Evolutionary conservation across 2,113 vertebrate genomes (phyloP).

Genomic region (Ochotona curzoniae): DNA sequence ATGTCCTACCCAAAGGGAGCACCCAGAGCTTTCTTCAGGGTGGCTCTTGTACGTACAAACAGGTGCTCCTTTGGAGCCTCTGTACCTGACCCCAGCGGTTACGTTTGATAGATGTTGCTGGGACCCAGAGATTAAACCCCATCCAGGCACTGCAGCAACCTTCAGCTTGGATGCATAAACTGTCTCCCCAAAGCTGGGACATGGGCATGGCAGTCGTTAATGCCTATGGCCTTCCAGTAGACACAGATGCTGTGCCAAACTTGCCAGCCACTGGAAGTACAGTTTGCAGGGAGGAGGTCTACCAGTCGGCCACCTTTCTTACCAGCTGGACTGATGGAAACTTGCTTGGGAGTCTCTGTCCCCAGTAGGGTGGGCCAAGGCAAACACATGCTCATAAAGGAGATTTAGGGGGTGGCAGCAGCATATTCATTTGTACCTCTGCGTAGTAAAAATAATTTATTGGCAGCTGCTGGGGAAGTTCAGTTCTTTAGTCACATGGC

Average conservation of each 20-base stretch:
- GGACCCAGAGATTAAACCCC: neutral
- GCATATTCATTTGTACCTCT: conserved; percentile 73
- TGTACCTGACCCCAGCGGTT: neutral
- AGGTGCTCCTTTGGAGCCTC: neutral
- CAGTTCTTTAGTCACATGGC: neutral
- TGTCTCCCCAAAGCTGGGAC: neutral
- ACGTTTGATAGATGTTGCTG: neutral
- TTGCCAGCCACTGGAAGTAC: neutral
- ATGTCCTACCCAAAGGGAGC: neutral
- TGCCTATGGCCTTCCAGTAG: neutral
- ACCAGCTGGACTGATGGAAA: neutral
- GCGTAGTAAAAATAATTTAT: conserved; percentile 66
- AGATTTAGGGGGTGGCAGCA: conserved; percentile 72
- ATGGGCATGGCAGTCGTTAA: fast-evolving
- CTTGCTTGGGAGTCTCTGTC: neutral
- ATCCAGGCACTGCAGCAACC: fast-evolving
- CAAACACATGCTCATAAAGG: conserved; percentile 57
- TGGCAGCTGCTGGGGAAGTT: conserved; percentile 71
- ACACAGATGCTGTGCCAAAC: neutral
- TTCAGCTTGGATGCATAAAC: neutral
- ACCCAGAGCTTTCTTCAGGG: neutral
- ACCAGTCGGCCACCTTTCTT: neutral
- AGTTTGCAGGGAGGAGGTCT: neutral
- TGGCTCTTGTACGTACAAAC: fast-evolving
- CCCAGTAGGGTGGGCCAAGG: conserved; percentile 47